Evolutionary conservation across 2,888 invertebrate genomes (phyloP).

Genomic region (Ametastegia equiseti): DNA sequence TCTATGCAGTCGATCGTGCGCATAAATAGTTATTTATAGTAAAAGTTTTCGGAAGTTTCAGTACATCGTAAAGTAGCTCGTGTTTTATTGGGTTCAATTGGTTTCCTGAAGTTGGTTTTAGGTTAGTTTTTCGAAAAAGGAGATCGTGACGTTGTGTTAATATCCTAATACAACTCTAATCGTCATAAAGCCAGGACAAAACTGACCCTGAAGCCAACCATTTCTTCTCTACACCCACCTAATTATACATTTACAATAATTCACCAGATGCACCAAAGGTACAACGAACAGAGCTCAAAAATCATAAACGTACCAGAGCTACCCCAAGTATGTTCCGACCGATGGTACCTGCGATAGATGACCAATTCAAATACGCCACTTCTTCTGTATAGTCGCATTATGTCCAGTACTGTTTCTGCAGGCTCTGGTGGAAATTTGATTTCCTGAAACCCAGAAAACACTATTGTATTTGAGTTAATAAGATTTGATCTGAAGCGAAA

Average conservation of each 20-base stretch:
- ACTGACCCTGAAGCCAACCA: background rate
- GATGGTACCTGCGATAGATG: background rate
- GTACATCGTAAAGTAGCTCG: slow-evolving; percentile 7
- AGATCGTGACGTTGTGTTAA: background rate
- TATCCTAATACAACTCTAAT: slow-evolving; percentile 25
- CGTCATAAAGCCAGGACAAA: slow-evolving; percentile 26
- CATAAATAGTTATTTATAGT: background rate
- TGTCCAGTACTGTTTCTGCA: background rate
- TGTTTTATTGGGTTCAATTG: slow-evolving; percentile 39
- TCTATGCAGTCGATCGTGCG: background rate
- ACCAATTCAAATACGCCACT: background rate
- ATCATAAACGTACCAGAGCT: background rate
- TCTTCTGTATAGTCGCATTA: background rate
- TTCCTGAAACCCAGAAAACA: too few species aligned
- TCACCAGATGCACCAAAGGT: background rate
- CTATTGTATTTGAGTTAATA: too few species aligned
- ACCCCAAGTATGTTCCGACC: background rate
- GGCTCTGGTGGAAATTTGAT: too few species aligned
- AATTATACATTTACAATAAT: background rate
- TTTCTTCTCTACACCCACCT: background rate
- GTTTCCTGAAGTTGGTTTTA: background rate
- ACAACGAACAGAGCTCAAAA: background rate
- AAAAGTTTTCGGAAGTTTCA: slow-evolving; percentile 8
- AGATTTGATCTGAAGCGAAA: too few species aligned
- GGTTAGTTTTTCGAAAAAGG: background rate